phyloP scores from a whole-genome alignment of 2,797 vertebrate genomes.

The Pangasius krempfi region DNA sequence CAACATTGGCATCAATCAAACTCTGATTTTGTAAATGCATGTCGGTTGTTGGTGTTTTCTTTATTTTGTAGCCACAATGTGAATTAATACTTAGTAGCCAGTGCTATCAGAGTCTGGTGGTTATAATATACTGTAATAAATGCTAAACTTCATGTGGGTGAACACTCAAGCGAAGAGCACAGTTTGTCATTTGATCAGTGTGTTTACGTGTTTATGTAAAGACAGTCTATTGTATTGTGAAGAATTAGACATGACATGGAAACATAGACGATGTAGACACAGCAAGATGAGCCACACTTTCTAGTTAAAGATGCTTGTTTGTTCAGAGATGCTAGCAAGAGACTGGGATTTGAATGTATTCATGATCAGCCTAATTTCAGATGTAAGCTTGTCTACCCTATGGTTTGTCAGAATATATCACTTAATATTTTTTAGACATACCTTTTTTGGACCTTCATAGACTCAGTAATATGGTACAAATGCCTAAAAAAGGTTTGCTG shows the following conservation, averaged over 20 bases:
- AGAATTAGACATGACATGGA: conserved; percentile 10
- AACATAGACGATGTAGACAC: neutral
- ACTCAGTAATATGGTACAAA: neutral
- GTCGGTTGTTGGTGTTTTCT: neutral
- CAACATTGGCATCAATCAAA: conserved; percentile 4
- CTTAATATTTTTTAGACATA: neutral
- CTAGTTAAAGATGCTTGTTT: neutral
- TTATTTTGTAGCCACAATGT: neutral
- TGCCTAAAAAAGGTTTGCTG: neutral
- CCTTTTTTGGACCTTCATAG: neutral
- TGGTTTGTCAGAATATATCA: neutral
- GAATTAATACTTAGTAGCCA: conserved; percentile 1
- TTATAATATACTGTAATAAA: conserved; percentile 2
- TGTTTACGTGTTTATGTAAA: neutral
- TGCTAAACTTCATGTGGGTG: neutral
- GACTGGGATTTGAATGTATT: neutral
- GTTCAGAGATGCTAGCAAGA: neutral
- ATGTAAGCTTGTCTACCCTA: neutral
- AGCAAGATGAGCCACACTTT: neutral
- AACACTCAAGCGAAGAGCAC: neutral
- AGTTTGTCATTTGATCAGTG: neutral
- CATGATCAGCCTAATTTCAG: neutral
- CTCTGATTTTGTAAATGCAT: conserved; percentile 5
- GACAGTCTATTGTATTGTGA: neutral
- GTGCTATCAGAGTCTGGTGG: neutral